Percentiles rank a stretch among this genome's conserved stretches.
Conservation (phyloP, 2,888 invertebrate species). For the Cantharis rustica region DNA sequence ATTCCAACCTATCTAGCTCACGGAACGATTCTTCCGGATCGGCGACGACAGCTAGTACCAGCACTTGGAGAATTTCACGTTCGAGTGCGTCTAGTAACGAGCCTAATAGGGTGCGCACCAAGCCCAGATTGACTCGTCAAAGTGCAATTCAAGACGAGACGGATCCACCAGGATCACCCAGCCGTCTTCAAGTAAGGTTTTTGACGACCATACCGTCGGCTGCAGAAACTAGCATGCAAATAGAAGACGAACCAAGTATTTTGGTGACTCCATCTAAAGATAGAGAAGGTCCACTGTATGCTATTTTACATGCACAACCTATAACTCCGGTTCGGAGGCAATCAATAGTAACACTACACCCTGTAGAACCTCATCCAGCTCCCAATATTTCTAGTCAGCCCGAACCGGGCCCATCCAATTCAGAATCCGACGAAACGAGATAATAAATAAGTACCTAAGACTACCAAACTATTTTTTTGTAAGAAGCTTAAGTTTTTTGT, state of each 20-base stretch:
- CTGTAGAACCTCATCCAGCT: conserved; percentile 42
- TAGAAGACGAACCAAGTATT: conserved; percentile 64
- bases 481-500: conserved; percentile 40
- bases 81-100: conserved; percentile 74
- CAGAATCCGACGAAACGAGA: conserved; percentile 37
- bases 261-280: conserved; percentile 51
- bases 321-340: conserved; percentile 48
- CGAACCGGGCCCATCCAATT: conserved; percentile 40
- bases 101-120: conserved; percentile 52
- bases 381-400: conserved; percentile 41
- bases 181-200: conserved; percentile 61
- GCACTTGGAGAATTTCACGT: conserved; percentile 86
- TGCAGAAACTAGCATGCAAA: conserved; percentile 71
- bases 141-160: conserved; percentile 76
- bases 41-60: conserved; percentile 86
- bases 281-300: conserved; percentile 52
- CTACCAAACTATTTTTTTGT: conserved; percentile 39
- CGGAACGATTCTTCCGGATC: conserved; percentile 91
- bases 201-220: conserved; percentile 76
- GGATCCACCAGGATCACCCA: conserved; percentile 67
- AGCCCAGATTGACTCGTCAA: conserved; percentile 80
- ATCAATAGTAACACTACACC: conserved; percentile 55
- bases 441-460: conserved; percentile 40
- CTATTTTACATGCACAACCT: conserved; percentile 52
- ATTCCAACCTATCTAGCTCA: conserved; percentile 88